Conservation (phyloP, 1,140 invertebrate species). For the Asbolus verrucosus region DNA sequence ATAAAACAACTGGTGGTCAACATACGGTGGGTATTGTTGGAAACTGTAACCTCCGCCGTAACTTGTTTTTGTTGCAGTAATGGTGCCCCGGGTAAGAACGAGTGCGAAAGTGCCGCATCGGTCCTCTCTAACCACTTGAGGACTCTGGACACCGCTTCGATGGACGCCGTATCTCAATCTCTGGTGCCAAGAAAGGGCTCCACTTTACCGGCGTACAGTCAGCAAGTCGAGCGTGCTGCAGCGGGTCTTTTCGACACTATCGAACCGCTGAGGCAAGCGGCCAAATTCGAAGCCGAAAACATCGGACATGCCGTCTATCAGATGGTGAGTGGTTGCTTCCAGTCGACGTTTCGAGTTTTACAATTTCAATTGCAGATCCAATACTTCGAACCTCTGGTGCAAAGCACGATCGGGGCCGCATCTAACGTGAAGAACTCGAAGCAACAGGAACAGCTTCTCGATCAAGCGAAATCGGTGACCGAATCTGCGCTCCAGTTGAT, state of each 20-base stretch:
- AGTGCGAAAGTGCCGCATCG: conserved; percentile 89
- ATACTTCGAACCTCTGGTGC: conserved; percentile 88
- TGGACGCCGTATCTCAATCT: conserved; percentile 89
- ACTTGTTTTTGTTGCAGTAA: conserved; percentile 82
- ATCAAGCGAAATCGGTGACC: conserved; percentile 94
- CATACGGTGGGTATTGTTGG: conserved; percentile 74
- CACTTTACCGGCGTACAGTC: conserved; percentile 75
- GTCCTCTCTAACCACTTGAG: conserved; percentile 81
- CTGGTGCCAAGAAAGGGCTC: conserved; percentile 80
- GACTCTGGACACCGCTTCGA: conserved; percentile 87
- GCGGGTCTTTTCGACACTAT: conserved; percentile 83
- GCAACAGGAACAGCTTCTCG: conserved; percentile 88
- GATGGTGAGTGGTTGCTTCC: conserved; percentile 72
- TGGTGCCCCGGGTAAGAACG: conserved; percentile 94
- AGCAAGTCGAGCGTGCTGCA: conserved; percentile 69
- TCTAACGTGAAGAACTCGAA: conserved; percentile 91
- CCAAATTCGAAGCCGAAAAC: conserved; percentile 92
- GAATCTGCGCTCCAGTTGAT: conserved; percentile 91
- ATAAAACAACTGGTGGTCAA: conserved; percentile 94
- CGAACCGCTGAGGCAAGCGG: conserved; percentile 84
- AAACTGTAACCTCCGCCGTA: no score
- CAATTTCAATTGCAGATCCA: no score
- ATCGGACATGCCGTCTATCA: conserved; percentile 90
- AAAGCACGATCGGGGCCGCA: conserved; percentile 86
- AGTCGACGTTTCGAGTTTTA: no score